Base-by-base conservation (phyloP, 2,888 invertebrate species). In the Aromia moschata region DNA sequence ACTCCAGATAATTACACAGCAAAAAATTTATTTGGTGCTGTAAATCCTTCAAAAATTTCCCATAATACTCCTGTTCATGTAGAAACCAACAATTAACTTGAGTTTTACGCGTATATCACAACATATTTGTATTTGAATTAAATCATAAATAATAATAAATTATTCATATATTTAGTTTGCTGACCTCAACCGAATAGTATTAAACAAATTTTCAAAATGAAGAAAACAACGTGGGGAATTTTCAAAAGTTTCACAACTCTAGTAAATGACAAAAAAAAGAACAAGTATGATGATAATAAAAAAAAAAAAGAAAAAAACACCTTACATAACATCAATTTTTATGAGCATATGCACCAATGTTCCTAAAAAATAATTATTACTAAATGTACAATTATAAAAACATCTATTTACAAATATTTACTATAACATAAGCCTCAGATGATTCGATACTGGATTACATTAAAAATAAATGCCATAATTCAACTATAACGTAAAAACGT, bases 301-400 rank as follows among this genome's bases (percentile, higher is more conserved):
- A 54, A 33, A 47, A 46, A 37, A 15, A 38, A 20, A 33, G 44
- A 43, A 51, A 44, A 49, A 56, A 62, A 62, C 59, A 59, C 59
- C 59, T 59, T 59, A 59, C 53, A 53, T 51, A 56, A 51, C 54
- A 52, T 41, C 52, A 20, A 57, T 56, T 60, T 62, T 44, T 49
- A 67, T 69, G 70, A 72, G 72, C 70, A 69, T 67, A 68, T 69
- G 69, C 66, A 68, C 68, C 69, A 67, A 54, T 65, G 63, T 62
- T 65, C 67, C 67, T 68, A 64, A 62, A 60, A 64, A 69, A 67
- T 61, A 69, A 70, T 63, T 68, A 72, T 70, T 60, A 57, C 59
- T 57, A 63, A n/a, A 63, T 63, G 65, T 70, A 71, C 66, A 69
- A 67, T 68, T 60, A 66, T 69, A 62, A 62, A 68, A 71, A 69